Conservation (phyloP, 2,113 vertebrate species). For the Serilophus lunatus region DNA sequence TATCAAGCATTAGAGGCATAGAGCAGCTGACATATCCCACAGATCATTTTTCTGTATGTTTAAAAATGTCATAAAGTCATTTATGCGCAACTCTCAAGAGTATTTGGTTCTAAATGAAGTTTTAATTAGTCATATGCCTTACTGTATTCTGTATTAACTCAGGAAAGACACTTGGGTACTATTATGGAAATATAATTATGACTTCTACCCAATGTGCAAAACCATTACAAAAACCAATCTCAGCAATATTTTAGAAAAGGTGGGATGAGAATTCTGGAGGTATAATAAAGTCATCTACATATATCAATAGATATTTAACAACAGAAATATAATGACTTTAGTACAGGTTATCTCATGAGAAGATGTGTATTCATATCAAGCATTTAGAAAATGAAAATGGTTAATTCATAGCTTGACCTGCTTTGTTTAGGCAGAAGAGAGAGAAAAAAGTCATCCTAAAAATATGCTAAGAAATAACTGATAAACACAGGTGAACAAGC, state of each 20-base stretch:
- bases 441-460: neutral
- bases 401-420: neutral
- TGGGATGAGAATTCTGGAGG: neutral
- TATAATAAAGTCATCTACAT: neutral
- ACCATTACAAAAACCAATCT: neutral
- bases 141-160: constrained; percentile 40
- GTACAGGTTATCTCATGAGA: neutral
- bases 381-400: neutral
- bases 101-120: constrained; percentile 35
- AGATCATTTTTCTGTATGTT: constrained; percentile 16
- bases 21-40: neutral
- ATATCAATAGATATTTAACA: neutral
- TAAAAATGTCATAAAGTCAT: constrained; percentile 42
- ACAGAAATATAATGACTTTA: neutral
- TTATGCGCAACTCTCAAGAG: constrained; percentile 11
- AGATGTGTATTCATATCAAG: neutral
- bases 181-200: neutral
- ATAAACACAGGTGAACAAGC: neutral
- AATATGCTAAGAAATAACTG: neutral
- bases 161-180: constrained; percentile 14
- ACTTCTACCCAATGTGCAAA: neutral
- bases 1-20: neutral
- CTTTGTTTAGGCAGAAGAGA: neutral
- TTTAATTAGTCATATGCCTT: constrained; percentile 44
- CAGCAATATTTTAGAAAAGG: neutral